Evolutionary conservation across 2,888 invertebrate species (phyloP), one percentile per base, ranked within the genome.

Genomic region (Apocheima hispidaria): DNA sequence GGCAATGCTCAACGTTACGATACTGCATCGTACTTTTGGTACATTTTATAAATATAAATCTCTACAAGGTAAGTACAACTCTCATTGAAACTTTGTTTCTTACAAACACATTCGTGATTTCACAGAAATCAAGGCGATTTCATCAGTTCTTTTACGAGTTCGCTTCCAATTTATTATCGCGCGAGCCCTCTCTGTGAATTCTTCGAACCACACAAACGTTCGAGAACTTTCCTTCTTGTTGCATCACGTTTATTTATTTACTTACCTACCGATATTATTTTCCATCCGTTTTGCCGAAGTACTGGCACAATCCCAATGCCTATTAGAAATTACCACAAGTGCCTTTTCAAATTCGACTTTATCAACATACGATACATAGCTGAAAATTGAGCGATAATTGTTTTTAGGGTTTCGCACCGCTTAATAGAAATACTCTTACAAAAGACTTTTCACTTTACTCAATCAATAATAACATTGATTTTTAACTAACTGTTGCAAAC

Each of bases 221-320:
- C 82, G 77, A 78, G 82, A 79, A 72, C 70, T 69, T 79, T 81
- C 77, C 48, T 56, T 46, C 44, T 14, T 53, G 70, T 84, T 87
- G 81, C 87, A 75, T 87, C 87, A 85, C 68, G 56, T 73, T 74
- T 82, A 79, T 81, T 83, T 79, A 81, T 75, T 81, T 76, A 73
- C 72, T 80, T 76, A 73, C 72, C 54, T 67, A 68, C 60, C 66
- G 73, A 71, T 69, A 59, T 66, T 51, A 65, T 66, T 69, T 72
- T 73, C 73, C 74, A 73, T 73, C 65, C 69, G 71, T 46, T 78
- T 80, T 80, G 61, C 73, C 75, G 77, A 79, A 81, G 62, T 64
- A 73, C 81, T 87, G 87, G 87, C 87, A 86, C 55, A 66, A 69
- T 81, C 86, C 84, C 83, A 83, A 65, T 72, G 68, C 57, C 70